phyloP scores from a whole-genome alignment of 2,113 vertebrate genomes.

The Cephalopholis sonnerati region DNA sequence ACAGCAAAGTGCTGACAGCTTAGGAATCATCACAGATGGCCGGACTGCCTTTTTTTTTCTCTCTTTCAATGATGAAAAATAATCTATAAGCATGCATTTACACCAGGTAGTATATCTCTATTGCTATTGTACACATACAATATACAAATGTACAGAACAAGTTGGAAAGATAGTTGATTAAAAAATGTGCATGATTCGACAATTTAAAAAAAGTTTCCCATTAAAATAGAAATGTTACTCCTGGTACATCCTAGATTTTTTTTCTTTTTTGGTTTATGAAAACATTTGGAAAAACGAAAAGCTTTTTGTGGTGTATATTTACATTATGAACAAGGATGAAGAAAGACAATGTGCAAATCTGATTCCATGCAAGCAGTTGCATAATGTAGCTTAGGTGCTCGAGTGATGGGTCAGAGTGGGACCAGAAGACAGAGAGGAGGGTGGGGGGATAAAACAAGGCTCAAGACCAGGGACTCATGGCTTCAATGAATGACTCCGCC shows the following conservation, averaged over 20 bases:
- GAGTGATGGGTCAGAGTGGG: constrained; percentile 15
- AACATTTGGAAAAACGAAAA: constrained; percentile 41
- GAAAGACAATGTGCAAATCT: constrained; percentile 79
- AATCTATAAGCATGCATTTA: constrained; percentile 72
- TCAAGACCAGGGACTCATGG: constrained; percentile 26
- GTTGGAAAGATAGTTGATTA: constrained; percentile 63
- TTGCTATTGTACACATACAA: constrained; percentile 74
- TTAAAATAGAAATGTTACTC: constrained; percentile 68
- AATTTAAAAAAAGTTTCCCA: constrained; percentile 53
- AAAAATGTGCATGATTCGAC: constrained; percentile 72
- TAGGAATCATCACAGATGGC: constrained; percentile 44
- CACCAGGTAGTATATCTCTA: constrained; percentile 72
- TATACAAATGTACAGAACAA: constrained; percentile 71
- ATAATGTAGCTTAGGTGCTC: constrained; percentile 68
- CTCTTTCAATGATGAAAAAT: constrained; percentile 45
- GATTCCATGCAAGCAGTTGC: constrained; percentile 74
- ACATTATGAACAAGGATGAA: constrained; percentile 68
- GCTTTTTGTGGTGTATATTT: constrained; percentile 56
- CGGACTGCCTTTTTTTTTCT: constrained; percentile 34
- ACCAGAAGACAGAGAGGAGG: not conserved
- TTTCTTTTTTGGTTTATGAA: constrained; percentile 73
- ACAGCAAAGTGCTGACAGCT: constrained; percentile 67
- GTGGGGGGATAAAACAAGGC: not conserved
- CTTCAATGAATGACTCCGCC: constrained; percentile 12
- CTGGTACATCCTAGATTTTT: constrained; percentile 21